phyloP scores from a whole-genome alignment of 1,140 invertebrate genomes.

The Cheumatopsyche charites region DNA sequence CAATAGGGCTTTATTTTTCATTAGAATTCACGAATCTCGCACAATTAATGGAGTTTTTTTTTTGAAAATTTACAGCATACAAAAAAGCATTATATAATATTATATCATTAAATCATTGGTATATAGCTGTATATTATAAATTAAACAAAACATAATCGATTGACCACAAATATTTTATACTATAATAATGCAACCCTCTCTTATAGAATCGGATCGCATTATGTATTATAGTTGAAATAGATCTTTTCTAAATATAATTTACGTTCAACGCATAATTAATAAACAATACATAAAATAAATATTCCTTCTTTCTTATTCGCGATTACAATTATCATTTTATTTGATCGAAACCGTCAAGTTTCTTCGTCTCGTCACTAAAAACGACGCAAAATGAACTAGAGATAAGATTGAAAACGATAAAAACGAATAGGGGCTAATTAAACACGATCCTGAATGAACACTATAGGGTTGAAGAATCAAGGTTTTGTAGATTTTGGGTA shows the following conservation, averaged over 20 bases:
- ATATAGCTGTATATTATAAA: slow-evolving; percentile 12
- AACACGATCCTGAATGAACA: slow-evolving; percentile 27
- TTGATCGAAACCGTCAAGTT: not conserved
- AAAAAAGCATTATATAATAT: too few species aligned
- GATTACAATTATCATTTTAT: not conserved
- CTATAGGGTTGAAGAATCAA: slow-evolving; percentile 28
- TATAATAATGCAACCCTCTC: too few species aligned
- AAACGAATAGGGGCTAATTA: not conserved
- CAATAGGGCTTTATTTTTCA: not conserved
- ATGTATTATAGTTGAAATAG: too few species aligned
- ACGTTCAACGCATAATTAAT: too few species aligned
- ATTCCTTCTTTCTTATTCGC: not conserved
- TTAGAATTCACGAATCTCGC: not conserved
- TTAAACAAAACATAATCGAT: too few species aligned
- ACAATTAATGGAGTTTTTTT: not conserved
- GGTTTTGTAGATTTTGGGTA: slow-evolving; percentile 28
- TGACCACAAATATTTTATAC: too few species aligned
- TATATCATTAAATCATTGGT: slow-evolving; percentile 2
- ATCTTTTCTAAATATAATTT: not conserved
- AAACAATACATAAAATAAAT: too few species aligned
- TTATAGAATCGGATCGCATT: too few species aligned
- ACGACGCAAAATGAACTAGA: not conserved
- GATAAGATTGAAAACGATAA: not conserved
- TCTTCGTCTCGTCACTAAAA: not conserved
- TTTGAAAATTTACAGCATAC: too few species aligned